Evolutionary conservation across 2,113 vertebrate genomes (phyloP), one percentile per base, ranked within the genome.

Genomic region (Equus quagga): DNA sequence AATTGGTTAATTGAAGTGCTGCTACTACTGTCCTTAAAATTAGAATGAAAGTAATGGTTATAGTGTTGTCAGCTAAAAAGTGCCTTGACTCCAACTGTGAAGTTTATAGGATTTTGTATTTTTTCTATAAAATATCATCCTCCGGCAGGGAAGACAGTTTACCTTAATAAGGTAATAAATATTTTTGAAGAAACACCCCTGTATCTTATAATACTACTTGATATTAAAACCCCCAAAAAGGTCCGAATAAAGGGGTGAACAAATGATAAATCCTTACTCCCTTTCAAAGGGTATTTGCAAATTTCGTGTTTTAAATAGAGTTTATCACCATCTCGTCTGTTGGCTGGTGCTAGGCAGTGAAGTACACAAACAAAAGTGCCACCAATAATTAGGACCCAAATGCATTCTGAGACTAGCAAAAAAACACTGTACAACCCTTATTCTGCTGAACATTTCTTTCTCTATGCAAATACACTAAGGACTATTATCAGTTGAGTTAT

Each of bases 131-230:
- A 98, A 96, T 95, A 98, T 95, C 23, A 7, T 97, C 81, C 67
- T 93, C 87, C 26, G 13, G 90, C 96, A 97, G 97, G 94, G 88
- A 95, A 97, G 96, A 97, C 92, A 97, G 94, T 97, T 98, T 97
- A 97, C 97, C 92, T 97, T 98, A 98, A 98, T 98, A 98, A 97
- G 94, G 17, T 96, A 96, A 97, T 98, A 98, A 97, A 97, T 98
- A 98, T 96, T 97, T 97, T 78, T 81, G 90, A 82, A 86, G 69
- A 97, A 96, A 92, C 28, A 96, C n/a, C 11, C 8, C 51, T 94
- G 60, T 76, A 81, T 89, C 70, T 97, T 97, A 36, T 70, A 93
- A 94, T 95, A 54, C 31, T 91, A 96, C 86, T 56, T 96, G 44
- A 84, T 97, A 96, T 90, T 96, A 97, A 97, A 94, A 84, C 8